These are phyloP conservation scores for Pomatostomus ruficeps DNA, from an alignment of 2,113 vertebrate genomes.

Conservation along the genomic window DNA sequence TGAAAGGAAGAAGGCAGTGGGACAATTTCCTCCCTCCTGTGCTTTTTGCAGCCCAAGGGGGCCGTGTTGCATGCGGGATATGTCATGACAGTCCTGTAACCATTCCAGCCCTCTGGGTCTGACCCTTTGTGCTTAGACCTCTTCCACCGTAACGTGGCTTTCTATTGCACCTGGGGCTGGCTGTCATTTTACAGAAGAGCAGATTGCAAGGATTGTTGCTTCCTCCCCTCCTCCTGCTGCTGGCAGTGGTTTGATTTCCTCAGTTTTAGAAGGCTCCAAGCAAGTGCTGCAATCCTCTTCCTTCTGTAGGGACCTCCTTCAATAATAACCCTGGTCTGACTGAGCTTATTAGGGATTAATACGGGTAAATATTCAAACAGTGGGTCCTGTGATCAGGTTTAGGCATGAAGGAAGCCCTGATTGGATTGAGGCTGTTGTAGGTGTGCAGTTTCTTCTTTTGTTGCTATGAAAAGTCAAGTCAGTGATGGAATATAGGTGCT, in stretches of 20 bases:
- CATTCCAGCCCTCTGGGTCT: not conserved
- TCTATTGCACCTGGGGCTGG: not conserved
- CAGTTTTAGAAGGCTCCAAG: not conserved
- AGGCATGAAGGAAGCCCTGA: not conserved
- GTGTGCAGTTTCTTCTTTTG: not conserved
- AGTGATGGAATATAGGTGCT: not conserved
- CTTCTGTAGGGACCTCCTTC: not conserved
- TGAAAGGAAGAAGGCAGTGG: not conserved
- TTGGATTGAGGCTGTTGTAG: not conserved
- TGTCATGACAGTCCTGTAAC: not conserved
- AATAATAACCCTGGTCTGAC: not conserved
- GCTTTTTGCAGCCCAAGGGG: not conserved
- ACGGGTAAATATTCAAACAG: not conserved
- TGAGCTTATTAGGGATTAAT: not conserved
- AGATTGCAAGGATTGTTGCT: not conserved
- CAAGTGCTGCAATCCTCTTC: not conserved
- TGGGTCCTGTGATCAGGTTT: not conserved
- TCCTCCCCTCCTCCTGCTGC: not conserved
- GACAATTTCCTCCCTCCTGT: not conserved
- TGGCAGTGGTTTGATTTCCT: not conserved
- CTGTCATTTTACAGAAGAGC: not conserved
- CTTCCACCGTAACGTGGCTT: fast-evolving
- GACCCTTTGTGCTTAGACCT: not conserved
- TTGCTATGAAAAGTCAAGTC: not conserved
- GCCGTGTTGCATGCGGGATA: not conserved